Conservation (phyloP, 1,140 invertebrate species). For the Drosophila rufa region DNA sequence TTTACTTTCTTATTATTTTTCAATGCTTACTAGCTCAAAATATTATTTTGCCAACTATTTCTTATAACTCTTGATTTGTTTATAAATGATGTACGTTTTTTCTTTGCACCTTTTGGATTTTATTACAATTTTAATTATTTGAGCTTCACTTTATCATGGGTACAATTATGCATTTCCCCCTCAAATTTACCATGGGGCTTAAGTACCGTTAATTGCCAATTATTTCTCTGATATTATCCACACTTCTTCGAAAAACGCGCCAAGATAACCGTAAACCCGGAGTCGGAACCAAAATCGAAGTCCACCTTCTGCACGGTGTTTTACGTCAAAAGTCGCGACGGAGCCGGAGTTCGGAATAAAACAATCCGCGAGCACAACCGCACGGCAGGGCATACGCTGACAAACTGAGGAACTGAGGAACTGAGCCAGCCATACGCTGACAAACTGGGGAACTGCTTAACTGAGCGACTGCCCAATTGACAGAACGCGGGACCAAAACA, state of each 20-base stretch:
- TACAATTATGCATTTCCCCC: neutral
- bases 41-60: neutral
- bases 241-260: constrained; percentile 24
- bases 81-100: neutral
- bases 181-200: neutral
- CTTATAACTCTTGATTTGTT: constrained; percentile 3
- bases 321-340: constrained; percentile 64
- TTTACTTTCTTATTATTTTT: neutral
- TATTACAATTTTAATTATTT: neutral
- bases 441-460: constrained; percentile 38
- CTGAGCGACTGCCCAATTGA: neutral
- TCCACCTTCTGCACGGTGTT: constrained; percentile 4
- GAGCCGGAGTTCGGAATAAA: constrained; percentile 35
- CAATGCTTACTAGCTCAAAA: neutral
- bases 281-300: constrained; percentile 4
- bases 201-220: neutral
- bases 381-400: constrained; percentile 70
- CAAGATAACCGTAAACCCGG: constrained; percentile 22
- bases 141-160: neutral
- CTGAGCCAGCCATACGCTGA: constrained; percentile 51
- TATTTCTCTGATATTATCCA: neutral
- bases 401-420: constrained; percentile 50
- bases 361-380: constrained; percentile 68
- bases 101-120: neutral
- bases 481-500: constrained; percentile 13